A percentile compares a stretch with the other conserved stretches of the same genome.
Conservation (phyloP, 2,113 vertebrate species). For the Odocoileus virginianus region DNA sequence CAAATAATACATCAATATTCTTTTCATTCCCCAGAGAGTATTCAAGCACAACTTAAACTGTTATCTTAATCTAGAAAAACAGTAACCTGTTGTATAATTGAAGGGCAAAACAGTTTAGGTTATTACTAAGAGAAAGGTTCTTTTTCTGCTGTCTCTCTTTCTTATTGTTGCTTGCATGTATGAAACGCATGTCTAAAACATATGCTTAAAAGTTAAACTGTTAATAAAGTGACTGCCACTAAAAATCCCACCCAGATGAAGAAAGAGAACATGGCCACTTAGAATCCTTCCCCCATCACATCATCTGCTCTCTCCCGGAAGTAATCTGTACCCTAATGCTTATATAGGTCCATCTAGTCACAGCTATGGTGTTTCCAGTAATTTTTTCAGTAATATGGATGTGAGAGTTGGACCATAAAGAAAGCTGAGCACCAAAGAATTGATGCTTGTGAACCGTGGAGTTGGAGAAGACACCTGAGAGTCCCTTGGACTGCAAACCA, state of each 20-base stretch:
- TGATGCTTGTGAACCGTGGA: neutral
- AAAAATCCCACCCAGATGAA: neutral
- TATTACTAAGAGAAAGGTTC: neutral
- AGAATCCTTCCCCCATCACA: neutral
- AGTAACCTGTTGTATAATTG: neutral
- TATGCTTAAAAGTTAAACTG: neutral
- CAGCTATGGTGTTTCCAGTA: neutral
- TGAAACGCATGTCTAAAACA: neutral
- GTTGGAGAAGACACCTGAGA: neutral
- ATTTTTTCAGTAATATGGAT: neutral
- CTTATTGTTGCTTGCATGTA: neutral
- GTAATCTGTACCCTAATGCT: neutral
- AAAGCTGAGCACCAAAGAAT: neutral
- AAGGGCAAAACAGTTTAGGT: neutral
- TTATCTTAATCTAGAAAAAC: neutral
- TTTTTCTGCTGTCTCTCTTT: neutral
- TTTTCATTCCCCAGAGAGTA: neutral
- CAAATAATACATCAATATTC: neutral
- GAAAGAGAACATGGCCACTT: neutral
- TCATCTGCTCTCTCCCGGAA: neutral
- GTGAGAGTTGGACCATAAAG: neutral
- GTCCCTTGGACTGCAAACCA: neutral
- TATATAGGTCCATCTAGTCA: neutral
- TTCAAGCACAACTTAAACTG: neutral
- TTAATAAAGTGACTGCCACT: neutral